These are phyloP conservation scores for Antheraea pernyi DNA, from an alignment of 1,140 invertebrate species.

Conservation along the genomic window DNA sequence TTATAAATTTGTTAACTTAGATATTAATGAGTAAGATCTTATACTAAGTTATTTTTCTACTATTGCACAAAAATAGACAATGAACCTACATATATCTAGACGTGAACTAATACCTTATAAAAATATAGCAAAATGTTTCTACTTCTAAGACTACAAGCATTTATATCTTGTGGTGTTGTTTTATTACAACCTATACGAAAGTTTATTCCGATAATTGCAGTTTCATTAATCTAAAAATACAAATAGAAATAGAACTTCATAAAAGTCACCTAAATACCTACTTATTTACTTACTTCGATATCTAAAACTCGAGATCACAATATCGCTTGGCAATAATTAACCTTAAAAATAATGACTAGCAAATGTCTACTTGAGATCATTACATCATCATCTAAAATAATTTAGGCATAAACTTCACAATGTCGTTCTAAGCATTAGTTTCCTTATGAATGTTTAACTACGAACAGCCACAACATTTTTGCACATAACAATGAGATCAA, in stretches of 20 bases:
- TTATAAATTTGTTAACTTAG: background rate
- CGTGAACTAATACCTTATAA: conserved; percentile 6
- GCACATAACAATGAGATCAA: background rate
- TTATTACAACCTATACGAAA: background rate
- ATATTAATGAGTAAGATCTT: conserved; percentile 2
- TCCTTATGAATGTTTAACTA: background rate
- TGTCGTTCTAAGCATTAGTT: background rate
- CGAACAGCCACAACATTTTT: background rate
- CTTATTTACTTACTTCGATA: background rate
- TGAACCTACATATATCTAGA: conserved; percentile 1
- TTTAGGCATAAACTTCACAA: background rate
- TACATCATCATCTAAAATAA: conserved; percentile 20
- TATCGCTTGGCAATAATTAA: conserved; percentile 72
- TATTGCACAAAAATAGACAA: conserved; percentile 10
- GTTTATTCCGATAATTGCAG: too few relatives aligned
- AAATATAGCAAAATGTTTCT: conserved; percentile 11
- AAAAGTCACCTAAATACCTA: conserved; percentile 14
- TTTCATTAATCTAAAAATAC: background rate
- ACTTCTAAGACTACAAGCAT: conserved; percentile 8
- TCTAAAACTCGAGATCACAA: conserved; percentile 56
- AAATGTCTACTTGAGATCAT: conserved; percentile 35
- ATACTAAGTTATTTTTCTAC: background rate
- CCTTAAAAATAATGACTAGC: conserved; percentile 39
- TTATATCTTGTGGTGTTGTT: background rate
- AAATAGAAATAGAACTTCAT: background rate